Base-by-base conservation (phyloP, 1,140 invertebrate genomes). In the Cydia pomonella region DNA sequence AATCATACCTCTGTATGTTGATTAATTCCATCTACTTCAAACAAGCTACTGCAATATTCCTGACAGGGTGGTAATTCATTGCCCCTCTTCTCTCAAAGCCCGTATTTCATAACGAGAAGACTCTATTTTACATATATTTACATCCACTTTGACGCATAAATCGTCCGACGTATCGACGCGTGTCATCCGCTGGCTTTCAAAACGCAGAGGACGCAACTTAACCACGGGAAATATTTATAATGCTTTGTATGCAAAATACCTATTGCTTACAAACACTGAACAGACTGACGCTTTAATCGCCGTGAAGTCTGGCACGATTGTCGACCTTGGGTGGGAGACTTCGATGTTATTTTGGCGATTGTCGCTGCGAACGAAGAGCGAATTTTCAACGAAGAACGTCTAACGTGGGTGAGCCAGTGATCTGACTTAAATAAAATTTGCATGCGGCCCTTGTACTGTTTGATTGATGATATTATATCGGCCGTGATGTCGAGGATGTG, bases 231-330 rank as follows among this genome's bases (percentile, higher is more conserved):
- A 90, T 90, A 90, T 92, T 92, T 92, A 92, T 92, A 90, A 87
- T 82, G 85, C 90, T 92, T 92, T 92, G 90, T 92, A 92, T 92
- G 90, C 88, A 90, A 92, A 92, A 85, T 82, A 83, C 77, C 79
- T 84, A 84, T 86, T 86, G 83, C 86, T 84, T 84, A 83, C 80
- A 78, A 73, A 80, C 75, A 76, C 78, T 41, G 73, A 73, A 76
- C 74, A 72, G 81, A 75, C 79, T 84, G 82, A 82, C 79, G 83
- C 66, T 85, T 81, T 84, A 84, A 81, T 80, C 77, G 79, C 74
- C 73, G 77, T 76, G 73, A 62, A 72, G 63, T 72, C 75, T 73
- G 77, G 83, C 81, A 75, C 81, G 79, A 90, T 84, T 86, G 76
- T 86, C 81, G 79, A 85, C 86, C 84, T 87, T 85, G 85, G 72